Base-by-base conservation (phyloP, 1,140 invertebrate genomes). In the Hestina assimilis region DNA sequence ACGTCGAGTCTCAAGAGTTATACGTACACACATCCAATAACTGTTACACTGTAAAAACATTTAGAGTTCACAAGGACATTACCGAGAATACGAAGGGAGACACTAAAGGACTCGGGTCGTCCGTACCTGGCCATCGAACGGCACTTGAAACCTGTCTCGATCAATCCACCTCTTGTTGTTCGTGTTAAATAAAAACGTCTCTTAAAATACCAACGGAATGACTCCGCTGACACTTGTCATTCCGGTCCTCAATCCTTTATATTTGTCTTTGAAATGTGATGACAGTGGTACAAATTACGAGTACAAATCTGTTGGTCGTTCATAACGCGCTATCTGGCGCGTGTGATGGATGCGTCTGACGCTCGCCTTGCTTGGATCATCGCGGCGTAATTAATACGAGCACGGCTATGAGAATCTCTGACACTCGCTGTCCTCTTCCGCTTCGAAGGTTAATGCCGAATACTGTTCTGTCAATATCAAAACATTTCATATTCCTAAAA, bases 251-350 rank as follows among this genome's bases (percentile, higher is more conserved):
- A 79, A 87, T 83, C 74, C 79, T 86, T 88, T 86, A 86, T 86
- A 83, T 88, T 88, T 88, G 84, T 88, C 84, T 88, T 87, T 88
- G 83, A 86, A 84, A 86, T 84, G 83, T 86, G 84, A 87, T 86
- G 84, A 87, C 84, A 87, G 81, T 81, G 74, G 76, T 87, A 87
- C 84, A 87, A 87, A 87, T 87, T 84, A 87, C 78, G 79, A 73
- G 57, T 82, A 87, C 84, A 87, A 83, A 87, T 84, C 83, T 82
- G 76, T 81, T 74, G 62, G 82, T 79, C 79, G 73, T 84, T 81
- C 82, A 83, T 85, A 85, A 81, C 71, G 75, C 72, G 74, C 68
- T 86, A 86, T 86, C 83, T 82, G 54, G 69, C 66, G 53, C 70
- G 58, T 15, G 72, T 87, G 83, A 87, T 87, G 81, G 83, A 87